Conservation (phyloP, 2,888 invertebrate species). For the Drosophila subsilvestris region DNA sequence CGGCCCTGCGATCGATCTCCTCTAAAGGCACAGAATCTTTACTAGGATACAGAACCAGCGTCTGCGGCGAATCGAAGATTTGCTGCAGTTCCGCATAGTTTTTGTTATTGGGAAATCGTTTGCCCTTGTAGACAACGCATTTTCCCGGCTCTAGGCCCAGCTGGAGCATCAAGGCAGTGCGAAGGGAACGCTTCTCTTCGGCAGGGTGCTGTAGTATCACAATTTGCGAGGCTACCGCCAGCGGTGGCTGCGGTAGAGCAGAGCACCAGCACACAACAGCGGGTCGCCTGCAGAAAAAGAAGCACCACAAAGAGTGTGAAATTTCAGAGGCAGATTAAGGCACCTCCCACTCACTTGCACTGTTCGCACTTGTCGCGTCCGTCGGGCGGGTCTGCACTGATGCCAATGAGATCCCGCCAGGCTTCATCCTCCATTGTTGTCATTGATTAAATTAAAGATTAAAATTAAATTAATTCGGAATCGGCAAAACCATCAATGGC, state of each 20-base stretch:
- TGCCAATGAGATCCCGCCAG: slow-evolving; percentile 90
- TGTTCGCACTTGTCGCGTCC: slow-evolving; percentile 88
- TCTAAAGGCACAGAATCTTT: slow-evolving; percentile 89
- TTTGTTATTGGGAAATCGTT: slow-evolving; percentile 90
- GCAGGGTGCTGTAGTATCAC: slow-evolving; percentile 96
- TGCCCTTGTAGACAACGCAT: slow-evolving; percentile 89
- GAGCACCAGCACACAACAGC: slow-evolving; percentile 95
- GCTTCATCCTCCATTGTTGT: slow-evolving; percentile 82
- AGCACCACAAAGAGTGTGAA: not conserved
- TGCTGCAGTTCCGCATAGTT: slow-evolving; percentile 86
- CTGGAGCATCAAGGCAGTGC: slow-evolving; percentile 95
- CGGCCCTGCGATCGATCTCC: slow-evolving; percentile 59
- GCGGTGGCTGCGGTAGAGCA: slow-evolving; percentile 89
- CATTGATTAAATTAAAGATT: slow-evolving; percentile 47
- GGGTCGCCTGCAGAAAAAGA: slow-evolving; percentile 88
- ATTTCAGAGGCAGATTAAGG: not conserved
- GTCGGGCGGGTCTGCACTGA: slow-evolving; percentile 90
- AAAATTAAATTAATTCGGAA: slow-evolving; percentile 13
- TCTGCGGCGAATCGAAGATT: slow-evolving; percentile 87
- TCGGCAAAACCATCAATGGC: not conserved
- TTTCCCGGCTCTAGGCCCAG: slow-evolving; percentile 89
- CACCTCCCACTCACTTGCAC: slow-evolving; percentile 87
- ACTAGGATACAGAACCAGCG: slow-evolving; percentile 92
- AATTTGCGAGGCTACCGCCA: slow-evolving; percentile 89
- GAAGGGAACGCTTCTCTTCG: slow-evolving; percentile 94